Percentiles rank a stretch among this genome's conserved stretches.
Evolutionary conservation across 2,797 vertebrate species (phyloP).

Genomic region (Pseudopleuronectes americanus): DNA sequence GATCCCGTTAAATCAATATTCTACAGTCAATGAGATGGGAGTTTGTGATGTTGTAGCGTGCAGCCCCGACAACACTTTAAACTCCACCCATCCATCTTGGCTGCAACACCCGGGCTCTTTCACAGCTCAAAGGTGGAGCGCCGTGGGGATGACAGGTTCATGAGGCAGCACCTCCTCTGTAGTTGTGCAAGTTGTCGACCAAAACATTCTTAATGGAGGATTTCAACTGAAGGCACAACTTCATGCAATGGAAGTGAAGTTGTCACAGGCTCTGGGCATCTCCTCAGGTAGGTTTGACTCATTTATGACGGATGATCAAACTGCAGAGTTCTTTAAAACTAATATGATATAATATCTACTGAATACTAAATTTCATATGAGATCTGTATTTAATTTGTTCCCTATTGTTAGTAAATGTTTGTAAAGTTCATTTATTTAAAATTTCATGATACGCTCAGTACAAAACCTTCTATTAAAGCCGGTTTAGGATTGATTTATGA

Average conservation of each 20-base stretch:
- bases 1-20: conserved; percentile 52
- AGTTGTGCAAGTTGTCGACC: conserved; percentile 31
- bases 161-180: conserved; percentile 34
- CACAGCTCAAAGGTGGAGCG: conserved; percentile 44
- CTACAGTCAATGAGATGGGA: conserved; percentile 59
- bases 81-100: conserved; percentile 76
- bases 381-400: background rate
- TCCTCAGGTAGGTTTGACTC: conserved; percentile 72
- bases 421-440: background rate
- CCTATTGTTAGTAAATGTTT: background rate
- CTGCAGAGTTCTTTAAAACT: background rate
- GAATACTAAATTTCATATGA: background rate
- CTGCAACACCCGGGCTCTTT: conserved; percentile 38
- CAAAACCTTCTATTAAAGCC: conserved; percentile 23
- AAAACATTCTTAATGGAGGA: conserved; percentile 27
- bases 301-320: conserved; percentile 14
- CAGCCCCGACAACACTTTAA: conserved; percentile 54
- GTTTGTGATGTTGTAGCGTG: conserved; percentile 53
- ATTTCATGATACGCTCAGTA: background rate
- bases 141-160: conserved; percentile 41
- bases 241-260: conserved; percentile 58
- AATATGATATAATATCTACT: background rate
- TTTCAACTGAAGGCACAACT: conserved; percentile 32
- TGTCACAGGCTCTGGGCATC: conserved; percentile 46
- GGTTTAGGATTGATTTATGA: conserved; percentile 42